Evolutionary conservation across 2,797 vertebrate species (phyloP), one percentile per base, ranked within the genome.

Genomic region (Notoglanidium macrostoma): DNA sequence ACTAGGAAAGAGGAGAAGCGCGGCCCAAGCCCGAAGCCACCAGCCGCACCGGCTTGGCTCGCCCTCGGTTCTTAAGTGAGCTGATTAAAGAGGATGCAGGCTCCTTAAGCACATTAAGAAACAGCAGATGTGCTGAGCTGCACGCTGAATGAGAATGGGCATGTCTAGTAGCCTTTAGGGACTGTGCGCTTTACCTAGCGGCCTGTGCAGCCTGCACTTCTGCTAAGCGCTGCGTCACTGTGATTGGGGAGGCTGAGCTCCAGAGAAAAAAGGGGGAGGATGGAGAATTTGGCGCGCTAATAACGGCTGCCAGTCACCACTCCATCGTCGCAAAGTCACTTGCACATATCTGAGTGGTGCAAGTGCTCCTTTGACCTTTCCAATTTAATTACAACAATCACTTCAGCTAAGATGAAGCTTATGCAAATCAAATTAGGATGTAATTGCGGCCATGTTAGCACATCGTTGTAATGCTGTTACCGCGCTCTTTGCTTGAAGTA

Each of bases 11-110:
- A 95, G 95, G 32, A 84, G 81, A 86, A 67, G 63, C 61, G 92
- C 95, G 95, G 93, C 95, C 92, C 94, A 94, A 95, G 94, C 96
- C 94, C 94, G 94, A 93, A 96, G 92, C 96, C 95, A 94, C 93
- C 88, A 89, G 94, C 94, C 59, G 93, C 90, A 90, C 95, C 94
- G 90, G 94, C 92, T 93, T 92, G 92, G 92, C 94, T 95, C 68
- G 95, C 95, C 95, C 95, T 96, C 93, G 91, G 95, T 95, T 95
- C 95, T 94, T 95, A 95, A 96, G 96, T 96, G 96, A 97, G 93
- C 95, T 94, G 92, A 95, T 95, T 95, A 95, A 94, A 92, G 90
- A 93, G 93, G 93, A 94, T 92, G 93, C 90, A 92, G 93, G 92
- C 92, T 90, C 92, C 94, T 94, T 95, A 94, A 94, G 91, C 89